Base-by-base conservation (phyloP, 2,888 invertebrate genomes). In the Meloe dianella region DNA sequence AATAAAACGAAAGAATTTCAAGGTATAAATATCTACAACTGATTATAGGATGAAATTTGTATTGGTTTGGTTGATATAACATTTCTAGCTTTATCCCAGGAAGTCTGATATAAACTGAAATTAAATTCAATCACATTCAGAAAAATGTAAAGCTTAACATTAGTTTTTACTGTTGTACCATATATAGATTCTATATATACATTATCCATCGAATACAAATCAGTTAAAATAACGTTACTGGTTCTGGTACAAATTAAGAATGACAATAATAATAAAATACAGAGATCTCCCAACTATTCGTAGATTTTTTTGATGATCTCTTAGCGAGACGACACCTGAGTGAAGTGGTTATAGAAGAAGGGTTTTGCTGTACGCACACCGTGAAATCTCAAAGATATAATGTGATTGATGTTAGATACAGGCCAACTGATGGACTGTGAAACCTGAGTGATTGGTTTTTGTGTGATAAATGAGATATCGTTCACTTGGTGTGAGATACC, bases 401-500 rank as follows among this genome's bases (percentile, higher is more conserved):
- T 69, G 72, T 80, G 81, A 81, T 81, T 81, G 78, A 81, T 81
- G 80, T 73, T 76, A 74, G 76, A 77, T 78, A 79, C 75, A 78
- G 77, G 74, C 73, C 72, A 79, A 77, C 76, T 78, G 81, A 82
- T 80, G 78, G 79, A 73, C 79, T 78, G 79, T 78, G 80, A 80
- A 78, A 79, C 77, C 77, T 80, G 81, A 81, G 78, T 81, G 82
- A 83, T 82, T 82, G 82, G 79, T 80, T 81, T n/a, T 75, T 71
- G 69, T 71, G 78, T 82, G 82, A 83, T 83, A 82, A 82, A 83
- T 83, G 82, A 81, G 81, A 81, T 81, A 80, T 81, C 78, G 77
- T 72, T 76, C 74, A 75, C 71, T 74, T 66, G 74, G 80, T 79
- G 81, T 78, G 77, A 79, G 79, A 79, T 80, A 79, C 79, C 78